These are phyloP conservation scores for Glossophaga mutica DNA, from an alignment of 2,797 vertebrate genomes.

Conservation along the genomic window DNA sequence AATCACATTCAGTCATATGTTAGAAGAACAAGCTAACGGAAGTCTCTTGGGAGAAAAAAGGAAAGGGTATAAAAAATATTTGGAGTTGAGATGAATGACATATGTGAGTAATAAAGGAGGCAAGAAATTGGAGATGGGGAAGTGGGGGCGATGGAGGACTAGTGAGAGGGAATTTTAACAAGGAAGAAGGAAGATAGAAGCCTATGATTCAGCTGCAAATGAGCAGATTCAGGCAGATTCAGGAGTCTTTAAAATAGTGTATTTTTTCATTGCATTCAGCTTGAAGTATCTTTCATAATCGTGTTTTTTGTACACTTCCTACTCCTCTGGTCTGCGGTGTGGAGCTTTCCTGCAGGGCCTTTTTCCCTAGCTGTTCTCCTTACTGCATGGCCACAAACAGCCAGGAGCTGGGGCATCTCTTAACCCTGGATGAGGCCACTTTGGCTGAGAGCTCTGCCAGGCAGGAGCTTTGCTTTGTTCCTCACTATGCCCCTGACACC, in stretches of 20 bases:
- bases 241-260: neutral
- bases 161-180: neutral
- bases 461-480: neutral
- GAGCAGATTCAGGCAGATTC: neutral
- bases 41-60: constrained; percentile 38
- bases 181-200: neutral
- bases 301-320: neutral
- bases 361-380: neutral
- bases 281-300: neutral
- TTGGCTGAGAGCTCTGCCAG: neutral
- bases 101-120: neutral
- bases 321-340: neutral
- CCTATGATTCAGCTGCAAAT: neutral
- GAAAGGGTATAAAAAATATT: constrained; percentile 26
- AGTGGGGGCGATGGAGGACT: neutral
- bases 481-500: neutral
- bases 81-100: constrained; percentile 13
- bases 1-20: neutral
- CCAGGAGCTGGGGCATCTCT: neutral
- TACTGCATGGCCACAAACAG: neutral
- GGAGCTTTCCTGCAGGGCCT: neutral
- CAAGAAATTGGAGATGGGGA: neutral
- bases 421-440: neutral
- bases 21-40: constrained; percentile 41
- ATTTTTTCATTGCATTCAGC: neutral